These are phyloP conservation scores for Calephelis nemesis DNA, from an alignment of 1,140 invertebrate genomes.

Conservation along the genomic window DNA sequence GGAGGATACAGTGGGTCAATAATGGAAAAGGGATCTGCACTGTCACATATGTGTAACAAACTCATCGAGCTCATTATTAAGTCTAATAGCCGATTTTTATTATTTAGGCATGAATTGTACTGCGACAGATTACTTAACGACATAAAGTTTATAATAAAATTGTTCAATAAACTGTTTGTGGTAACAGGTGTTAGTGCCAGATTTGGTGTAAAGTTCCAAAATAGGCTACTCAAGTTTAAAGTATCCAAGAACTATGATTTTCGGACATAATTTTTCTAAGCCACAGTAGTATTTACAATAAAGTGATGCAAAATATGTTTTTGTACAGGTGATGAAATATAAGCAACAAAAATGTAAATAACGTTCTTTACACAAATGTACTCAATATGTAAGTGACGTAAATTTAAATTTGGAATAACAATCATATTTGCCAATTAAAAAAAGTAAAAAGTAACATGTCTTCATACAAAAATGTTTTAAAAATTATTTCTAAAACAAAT, in stretches of 20 bases:
- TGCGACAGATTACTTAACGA: conserved; percentile 25
- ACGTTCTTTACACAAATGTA: neutral
- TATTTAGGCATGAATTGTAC: neutral
- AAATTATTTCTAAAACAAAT: too few species aligned
- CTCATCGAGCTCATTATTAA: conserved; percentile 25
- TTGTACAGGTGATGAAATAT: conserved; percentile 27
- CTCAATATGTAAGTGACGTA: too few species aligned
- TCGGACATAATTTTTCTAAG: neutral
- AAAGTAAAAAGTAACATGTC: too few species aligned
- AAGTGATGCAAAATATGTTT: conserved; percentile 26
- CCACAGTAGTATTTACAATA: conserved; percentile 14
- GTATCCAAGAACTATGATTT: conserved; percentile 1
- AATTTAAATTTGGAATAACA: too few species aligned
- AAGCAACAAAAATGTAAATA: conserved; percentile 10
- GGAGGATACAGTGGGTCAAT: conserved; percentile 26
- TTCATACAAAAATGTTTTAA: too few species aligned
- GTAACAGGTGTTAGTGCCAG: neutral
- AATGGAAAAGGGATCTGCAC: conserved; percentile 22
- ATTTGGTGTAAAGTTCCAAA: neutral
- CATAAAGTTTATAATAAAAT: conserved; percentile 23
- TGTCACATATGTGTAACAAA: conserved; percentile 19
- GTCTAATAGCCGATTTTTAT: conserved; percentile 24
- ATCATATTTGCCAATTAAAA: too few species aligned
- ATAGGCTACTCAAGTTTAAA: conserved; percentile 3
- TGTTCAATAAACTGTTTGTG: conserved; percentile 22